Percentiles rank a stretch among this genome's conserved stretches.
These are phyloP conservation scores for Rissa tridactyla DNA, from an alignment of 2,113 vertebrate genomes.

Conservation along the genomic window DNA sequence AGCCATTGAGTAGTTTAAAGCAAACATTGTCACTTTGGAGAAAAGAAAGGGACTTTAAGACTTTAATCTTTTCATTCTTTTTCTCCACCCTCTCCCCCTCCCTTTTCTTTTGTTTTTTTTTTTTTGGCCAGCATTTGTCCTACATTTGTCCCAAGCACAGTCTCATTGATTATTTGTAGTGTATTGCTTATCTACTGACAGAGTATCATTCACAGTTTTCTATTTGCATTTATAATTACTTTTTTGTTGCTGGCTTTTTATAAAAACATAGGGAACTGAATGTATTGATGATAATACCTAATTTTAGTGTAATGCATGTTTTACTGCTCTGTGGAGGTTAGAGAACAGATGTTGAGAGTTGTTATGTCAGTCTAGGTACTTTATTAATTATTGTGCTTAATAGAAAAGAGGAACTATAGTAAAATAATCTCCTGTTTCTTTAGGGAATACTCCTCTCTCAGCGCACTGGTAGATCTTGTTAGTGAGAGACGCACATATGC, in stretches of 20 bases:
- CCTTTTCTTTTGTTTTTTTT: neutral
- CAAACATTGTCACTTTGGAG: neutral
- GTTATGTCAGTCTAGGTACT: neutral
- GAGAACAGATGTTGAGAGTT: neutral
- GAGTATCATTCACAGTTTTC: neutral
- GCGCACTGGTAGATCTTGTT: neutral
- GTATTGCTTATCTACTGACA: neutral
- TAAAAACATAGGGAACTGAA: neutral
- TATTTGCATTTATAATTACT: neutral
- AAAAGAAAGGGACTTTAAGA: neutral
- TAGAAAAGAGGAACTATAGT: neutral
- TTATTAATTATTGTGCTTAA: slow-evolving; percentile 5
- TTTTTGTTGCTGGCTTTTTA: neutral
- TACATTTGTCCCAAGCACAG: neutral
- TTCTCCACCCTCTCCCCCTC: neutral
- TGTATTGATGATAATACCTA: neutral
- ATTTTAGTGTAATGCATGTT: neutral
- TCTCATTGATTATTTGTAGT: neutral
- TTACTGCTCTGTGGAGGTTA: neutral
- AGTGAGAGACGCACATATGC: neutral
- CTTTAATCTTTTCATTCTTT: neutral
- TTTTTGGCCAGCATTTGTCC: neutral
- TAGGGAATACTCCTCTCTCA: neutral
- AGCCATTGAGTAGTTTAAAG: neutral
- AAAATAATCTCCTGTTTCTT: neutral